A percentile compares a stretch with the other conserved stretches of the same genome.
These are phyloP conservation scores for Alligator sinensis DNA, from an alignment of 2,113 vertebrate species.

Conservation along the genomic window DNA sequence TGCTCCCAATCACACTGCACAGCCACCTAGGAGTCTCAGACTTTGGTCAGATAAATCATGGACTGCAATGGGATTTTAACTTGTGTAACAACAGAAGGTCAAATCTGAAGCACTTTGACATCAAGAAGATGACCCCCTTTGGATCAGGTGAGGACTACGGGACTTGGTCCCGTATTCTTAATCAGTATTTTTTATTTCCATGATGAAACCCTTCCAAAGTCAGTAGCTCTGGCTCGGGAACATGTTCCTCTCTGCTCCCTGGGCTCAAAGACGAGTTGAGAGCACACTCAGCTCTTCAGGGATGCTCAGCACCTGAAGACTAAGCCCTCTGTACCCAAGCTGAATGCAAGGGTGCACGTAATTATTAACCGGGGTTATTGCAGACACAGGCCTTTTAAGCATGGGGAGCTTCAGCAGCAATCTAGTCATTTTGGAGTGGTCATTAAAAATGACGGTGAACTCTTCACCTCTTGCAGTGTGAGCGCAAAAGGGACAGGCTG, in stretches of 20 bases:
- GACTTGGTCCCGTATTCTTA: not conserved
- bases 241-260: not conserved
- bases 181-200: not conserved
- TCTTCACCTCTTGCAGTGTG: not conserved
- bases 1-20: not conserved
- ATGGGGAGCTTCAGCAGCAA: not conserved
- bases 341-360: not conserved
- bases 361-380: not conserved
- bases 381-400: not conserved
- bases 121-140: not conserved
- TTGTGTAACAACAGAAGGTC: not conserved
- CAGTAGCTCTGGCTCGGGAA: not conserved
- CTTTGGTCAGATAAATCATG: no score
- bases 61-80: not conserved
- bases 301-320: not conserved
- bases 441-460: not conserved
- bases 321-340: not conserved
- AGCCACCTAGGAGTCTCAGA: not conserved
- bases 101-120: not conserved
- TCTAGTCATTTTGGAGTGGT: not conserved
- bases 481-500: conserved; percentile 44
- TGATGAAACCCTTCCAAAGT: not conserved
- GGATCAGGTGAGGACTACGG: not conserved
- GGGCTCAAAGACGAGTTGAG: not conserved
- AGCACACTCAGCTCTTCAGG: not conserved